Conservation (phyloP, 1,140 invertebrate species). For the Bombus fervidus region DNA sequence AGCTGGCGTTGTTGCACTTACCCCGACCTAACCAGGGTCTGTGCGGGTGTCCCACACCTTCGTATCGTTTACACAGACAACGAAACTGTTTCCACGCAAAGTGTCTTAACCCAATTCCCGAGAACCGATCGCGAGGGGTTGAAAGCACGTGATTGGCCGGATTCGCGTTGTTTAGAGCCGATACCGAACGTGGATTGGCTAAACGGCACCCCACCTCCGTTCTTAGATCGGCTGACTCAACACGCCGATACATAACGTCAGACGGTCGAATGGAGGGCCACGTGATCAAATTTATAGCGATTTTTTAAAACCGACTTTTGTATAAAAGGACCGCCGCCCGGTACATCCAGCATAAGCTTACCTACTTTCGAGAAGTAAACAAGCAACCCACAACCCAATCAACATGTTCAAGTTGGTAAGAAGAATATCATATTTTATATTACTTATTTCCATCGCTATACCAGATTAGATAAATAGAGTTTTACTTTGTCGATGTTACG, state of each 20-base stretch:
- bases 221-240: conserved; percentile 72
- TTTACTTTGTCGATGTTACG: too few species aligned
- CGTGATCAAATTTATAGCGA: conserved; percentile 71
- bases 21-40: background rate
- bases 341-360: conserved; percentile 72
- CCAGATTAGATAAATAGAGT: background rate
- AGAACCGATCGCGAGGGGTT: conserved; percentile 68
- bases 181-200: conserved; percentile 55
- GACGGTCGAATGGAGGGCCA: conserved; percentile 64
- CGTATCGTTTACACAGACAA: background rate
- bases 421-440: conserved; percentile 26
- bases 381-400: conserved; percentile 70
- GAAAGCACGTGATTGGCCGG: conserved; percentile 68
- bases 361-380: conserved; percentile 78
- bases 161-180: conserved; percentile 52
- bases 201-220: conserved; percentile 40
- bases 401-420: conserved; percentile 83
- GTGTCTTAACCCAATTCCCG: conserved; percentile 62
- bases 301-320: conserved; percentile 73
- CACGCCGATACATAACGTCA: conserved; percentile 73
- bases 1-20: background rate
- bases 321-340: conserved; percentile 75
- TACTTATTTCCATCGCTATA: background rate
- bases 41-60: conserved; percentile 8
- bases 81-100: conserved; percentile 40